phyloP scores from a whole-genome alignment of 2,113 vertebrate genomes.

The Hydrolagus affinis region DNA sequence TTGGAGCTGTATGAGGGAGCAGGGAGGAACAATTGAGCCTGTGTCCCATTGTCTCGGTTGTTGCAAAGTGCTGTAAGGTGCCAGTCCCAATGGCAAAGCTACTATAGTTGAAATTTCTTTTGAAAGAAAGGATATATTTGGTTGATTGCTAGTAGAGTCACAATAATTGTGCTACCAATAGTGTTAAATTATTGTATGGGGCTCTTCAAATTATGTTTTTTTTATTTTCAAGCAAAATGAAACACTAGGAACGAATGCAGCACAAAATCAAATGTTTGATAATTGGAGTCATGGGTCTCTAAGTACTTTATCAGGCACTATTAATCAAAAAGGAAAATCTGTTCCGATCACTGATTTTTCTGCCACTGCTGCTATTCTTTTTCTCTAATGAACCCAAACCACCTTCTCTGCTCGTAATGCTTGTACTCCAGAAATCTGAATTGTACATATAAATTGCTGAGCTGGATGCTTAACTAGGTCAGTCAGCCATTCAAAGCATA shows the following conservation, averaged over 20 bases:
- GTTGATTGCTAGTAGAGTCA: not conserved
- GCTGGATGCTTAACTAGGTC: constrained; percentile 20
- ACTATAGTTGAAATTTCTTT: not conserved
- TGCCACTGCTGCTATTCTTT: constrained; percentile 25
- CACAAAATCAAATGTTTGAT: constrained; percentile 21
- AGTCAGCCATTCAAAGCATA: constrained; percentile 7
- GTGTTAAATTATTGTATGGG: not conserved
- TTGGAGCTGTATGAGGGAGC: too few relatives aligned
- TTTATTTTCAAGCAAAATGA: constrained; percentile 13
- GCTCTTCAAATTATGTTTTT: not conserved
- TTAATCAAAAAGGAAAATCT: constrained; percentile 28
- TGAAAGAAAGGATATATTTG: constrained; percentile 13
- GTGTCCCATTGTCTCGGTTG: too few relatives aligned
- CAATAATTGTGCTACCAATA: constrained; percentile 9
- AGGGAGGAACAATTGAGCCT: too few relatives aligned
- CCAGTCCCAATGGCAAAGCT: not conserved
- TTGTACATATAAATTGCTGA: constrained; percentile 23
- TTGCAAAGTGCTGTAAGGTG: too few relatives aligned
- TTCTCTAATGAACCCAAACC: constrained; percentile 28
- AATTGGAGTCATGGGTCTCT: constrained; percentile 13
- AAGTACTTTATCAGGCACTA: constrained; percentile 17
- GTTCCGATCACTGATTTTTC: constrained; percentile 12
- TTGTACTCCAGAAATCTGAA: constrained; percentile 23
- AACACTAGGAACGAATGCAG: not conserved
- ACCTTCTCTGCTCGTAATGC: constrained; percentile 13